Conservation (phyloP, 2,888 invertebrate species). For the Eumacrocentrus americanus region DNA sequence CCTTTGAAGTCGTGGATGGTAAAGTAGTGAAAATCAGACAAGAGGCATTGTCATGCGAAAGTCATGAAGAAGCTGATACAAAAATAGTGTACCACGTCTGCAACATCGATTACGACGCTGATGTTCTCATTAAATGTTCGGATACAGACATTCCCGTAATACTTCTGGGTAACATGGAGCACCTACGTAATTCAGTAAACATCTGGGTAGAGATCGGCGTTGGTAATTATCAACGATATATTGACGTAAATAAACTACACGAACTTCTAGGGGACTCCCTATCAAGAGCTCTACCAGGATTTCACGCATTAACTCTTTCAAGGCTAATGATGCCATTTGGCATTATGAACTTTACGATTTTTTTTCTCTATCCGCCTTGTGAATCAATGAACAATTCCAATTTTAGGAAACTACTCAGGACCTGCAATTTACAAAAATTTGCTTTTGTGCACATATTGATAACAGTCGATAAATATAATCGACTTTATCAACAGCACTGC, state of each 20-base stretch:
- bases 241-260: conserved; percentile 22
- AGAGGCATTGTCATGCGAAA: conserved; percentile 22
- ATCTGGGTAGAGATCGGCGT: conserved; percentile 28
- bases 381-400: no score
- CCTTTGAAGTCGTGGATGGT: conserved; percentile 30
- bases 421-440: no score
- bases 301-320: conserved; percentile 28
- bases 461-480: no score
- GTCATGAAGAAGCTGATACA: conserved; percentile 40
- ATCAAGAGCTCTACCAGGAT: conserved; percentile 16
- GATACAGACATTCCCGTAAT: conserved; percentile 18
- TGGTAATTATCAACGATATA: conserved; percentile 22
- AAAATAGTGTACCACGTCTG: conserved; percentile 37
- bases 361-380: no score
- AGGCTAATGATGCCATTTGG: no score
- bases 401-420: no score
- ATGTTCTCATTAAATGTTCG: conserved; percentile 17
- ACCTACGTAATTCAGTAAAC: background rate
- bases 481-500: no score
- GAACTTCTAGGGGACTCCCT: conserved; percentile 17
- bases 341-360: no score
- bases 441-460: no score
- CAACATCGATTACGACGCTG: conserved; percentile 24
- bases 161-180: conserved; percentile 17
- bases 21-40: conserved; percentile 28